Evolutionary conservation across 2,797 vertebrate genomes (phyloP).

Genomic region (Sciurus carolinensis): DNA sequence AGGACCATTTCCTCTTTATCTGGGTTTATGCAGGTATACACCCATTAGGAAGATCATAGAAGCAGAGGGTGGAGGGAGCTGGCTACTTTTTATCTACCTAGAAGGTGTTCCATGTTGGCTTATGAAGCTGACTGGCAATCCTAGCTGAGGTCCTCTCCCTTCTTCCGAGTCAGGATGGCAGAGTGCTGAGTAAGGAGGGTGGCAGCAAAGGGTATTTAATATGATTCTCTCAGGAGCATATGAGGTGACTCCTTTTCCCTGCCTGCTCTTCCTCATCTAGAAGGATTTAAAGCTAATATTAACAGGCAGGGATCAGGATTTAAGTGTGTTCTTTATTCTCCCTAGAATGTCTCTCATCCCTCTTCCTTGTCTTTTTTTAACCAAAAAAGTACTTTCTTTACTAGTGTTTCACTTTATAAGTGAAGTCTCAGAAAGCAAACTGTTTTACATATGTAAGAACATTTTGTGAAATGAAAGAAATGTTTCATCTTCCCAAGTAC

Average conservation of each 20-base stretch:
- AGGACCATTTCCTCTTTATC: neutral
- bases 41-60: neutral
- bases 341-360: neutral
- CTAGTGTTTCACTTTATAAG: neutral
- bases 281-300: neutral
- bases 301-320: neutral
- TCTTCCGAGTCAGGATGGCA: neutral
- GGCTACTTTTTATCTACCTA: neutral
- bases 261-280: neutral
- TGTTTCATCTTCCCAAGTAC: neutral
- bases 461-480: neutral
- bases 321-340: neutral
- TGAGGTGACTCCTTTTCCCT: slow-evolving; percentile 15
- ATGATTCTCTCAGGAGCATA: slow-evolving; percentile 16
- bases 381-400: neutral
- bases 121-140: neutral
- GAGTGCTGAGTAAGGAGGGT: neutral
- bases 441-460: slow-evolving; percentile 11
- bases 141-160: neutral
- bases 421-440: neutral
- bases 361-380: neutral
- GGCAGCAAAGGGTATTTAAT: slow-evolving; percentile 13
- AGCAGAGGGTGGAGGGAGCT: neutral
- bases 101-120: neutral
- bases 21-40: neutral